Evolutionary conservation across 1,140 invertebrate genomes (phyloP), one percentile per base, ranked within the genome.

Genomic region (Psilanteris sp.): DNA sequence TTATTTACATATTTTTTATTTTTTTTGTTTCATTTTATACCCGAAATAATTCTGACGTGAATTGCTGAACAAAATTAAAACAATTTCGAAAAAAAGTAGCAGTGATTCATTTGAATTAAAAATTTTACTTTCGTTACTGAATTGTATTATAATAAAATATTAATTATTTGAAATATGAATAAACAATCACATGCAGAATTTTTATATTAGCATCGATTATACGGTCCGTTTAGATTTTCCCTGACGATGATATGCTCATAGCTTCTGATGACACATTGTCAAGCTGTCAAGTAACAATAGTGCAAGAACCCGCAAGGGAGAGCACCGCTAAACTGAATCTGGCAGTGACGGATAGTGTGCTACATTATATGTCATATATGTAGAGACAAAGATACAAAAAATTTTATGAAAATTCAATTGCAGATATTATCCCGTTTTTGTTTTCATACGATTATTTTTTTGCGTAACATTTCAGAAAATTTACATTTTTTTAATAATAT

Each of bases 241-340:
- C 32, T 36, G 48, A 72, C 26, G 43, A 50, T 64, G 68, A 64
- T 64, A 50, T 48, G 57, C 29, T 64, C 44, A 39, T 57, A 46
- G 67, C 55, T 64, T 64, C 57, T 64, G 59, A 72, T 73, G 70
- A 73, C 70, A 73, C 52, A 66, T 73, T 73, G 70, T 74, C 70
- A 74, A 74, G 36, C 61, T 74, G 70, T 74, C 70, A 66, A 74
- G 70, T 67, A 74, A 61, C 70, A 61, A 67, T 61, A 67, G 44
- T 73, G 61, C 70, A 74, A 74, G 70, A 74, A 74, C 37, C 59
- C 68, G 22, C 43, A 43, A 61, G 61, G 61, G 70, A 46, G 54
- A 44, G 8, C 48, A 48, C 39, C 46, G 41, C 71, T 67, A 62
- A 74, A 67, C 71, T 74, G 71, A 74, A 74, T 74, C 71, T 74